Conservation (phyloP, 2,113 vertebrate genomes). For the Sakesphorus luctuosus region DNA sequence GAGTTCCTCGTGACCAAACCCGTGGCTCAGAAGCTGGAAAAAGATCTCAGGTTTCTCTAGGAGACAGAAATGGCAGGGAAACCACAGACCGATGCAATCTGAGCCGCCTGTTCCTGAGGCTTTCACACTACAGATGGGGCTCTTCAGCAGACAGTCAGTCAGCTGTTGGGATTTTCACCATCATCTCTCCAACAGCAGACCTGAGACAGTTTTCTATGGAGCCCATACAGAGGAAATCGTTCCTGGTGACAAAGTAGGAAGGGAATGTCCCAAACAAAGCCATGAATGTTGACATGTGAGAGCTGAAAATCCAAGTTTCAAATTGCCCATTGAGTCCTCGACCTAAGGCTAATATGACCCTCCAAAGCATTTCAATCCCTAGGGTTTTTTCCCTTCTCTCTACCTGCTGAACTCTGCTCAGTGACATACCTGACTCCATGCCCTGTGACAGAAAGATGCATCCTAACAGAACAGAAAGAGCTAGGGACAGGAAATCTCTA, state of each 20-base stretch:
- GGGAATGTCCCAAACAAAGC: neutral
- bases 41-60: neutral
- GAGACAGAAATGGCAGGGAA: neutral
- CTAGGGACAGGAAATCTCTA: neutral
- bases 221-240: neutral
- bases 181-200: neutral
- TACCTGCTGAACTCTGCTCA: neutral
- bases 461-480: neutral
- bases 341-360: neutral
- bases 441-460: neutral
- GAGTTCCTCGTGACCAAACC: neutral
- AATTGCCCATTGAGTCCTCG: neutral
- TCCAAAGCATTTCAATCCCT: neutral
- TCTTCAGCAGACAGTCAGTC: neutral
- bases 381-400: neutral
- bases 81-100: neutral
- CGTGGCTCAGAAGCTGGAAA: neutral
- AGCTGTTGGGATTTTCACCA: neutral
- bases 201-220: neutral
- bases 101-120: neutral
- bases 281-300: neutral
- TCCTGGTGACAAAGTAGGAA: neutral
- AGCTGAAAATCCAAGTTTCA: neutral
- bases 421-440: neutral
- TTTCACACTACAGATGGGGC: neutral